Percentiles rank a stretch among this genome's conserved stretches.
Evolutionary conservation across 2,113 vertebrate genomes (phyloP).

Genomic region (Lontra canadensis): DNA sequence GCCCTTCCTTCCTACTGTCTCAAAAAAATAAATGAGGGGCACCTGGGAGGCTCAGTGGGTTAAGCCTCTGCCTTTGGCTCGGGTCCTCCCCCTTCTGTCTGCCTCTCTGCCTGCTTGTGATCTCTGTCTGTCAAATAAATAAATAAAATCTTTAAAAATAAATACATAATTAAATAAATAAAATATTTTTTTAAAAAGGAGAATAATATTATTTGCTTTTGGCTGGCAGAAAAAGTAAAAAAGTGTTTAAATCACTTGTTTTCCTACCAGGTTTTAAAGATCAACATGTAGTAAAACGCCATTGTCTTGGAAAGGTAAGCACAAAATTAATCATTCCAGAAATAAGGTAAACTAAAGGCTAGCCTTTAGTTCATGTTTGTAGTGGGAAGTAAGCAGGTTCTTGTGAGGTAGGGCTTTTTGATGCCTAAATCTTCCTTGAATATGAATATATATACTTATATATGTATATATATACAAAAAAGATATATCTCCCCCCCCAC

Average conservation of each 20-base stretch:
- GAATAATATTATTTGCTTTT: background rate
- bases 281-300: background rate
- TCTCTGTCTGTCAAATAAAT: too few relatives aligned
- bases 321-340: background rate
- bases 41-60: too few relatives aligned
- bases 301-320: background rate
- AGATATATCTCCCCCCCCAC: too few relatives aligned
- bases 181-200: too few relatives aligned
- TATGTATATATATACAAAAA: too few relatives aligned
- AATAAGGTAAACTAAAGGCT: background rate
- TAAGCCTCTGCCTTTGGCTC: too few relatives aligned
- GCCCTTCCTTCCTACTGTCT: too few relatives aligned
- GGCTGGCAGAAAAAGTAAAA: background rate
- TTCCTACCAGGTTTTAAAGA: conserved; percentile 7
- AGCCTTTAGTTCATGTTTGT: background rate
- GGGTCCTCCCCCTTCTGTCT: too few relatives aligned
- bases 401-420: background rate
- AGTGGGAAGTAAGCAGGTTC: background rate
- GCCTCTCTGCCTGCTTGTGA: too few relatives aligned
- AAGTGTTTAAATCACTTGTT: background rate
- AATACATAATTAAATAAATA: too few relatives aligned
- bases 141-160: too few relatives aligned
- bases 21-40: too few relatives aligned
- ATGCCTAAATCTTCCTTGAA: background rate
- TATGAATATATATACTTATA: background rate